These are phyloP conservation scores for Gryllus bimaculatus DNA, from an alignment of 1,140 invertebrate species.

Conservation along the genomic window DNA sequence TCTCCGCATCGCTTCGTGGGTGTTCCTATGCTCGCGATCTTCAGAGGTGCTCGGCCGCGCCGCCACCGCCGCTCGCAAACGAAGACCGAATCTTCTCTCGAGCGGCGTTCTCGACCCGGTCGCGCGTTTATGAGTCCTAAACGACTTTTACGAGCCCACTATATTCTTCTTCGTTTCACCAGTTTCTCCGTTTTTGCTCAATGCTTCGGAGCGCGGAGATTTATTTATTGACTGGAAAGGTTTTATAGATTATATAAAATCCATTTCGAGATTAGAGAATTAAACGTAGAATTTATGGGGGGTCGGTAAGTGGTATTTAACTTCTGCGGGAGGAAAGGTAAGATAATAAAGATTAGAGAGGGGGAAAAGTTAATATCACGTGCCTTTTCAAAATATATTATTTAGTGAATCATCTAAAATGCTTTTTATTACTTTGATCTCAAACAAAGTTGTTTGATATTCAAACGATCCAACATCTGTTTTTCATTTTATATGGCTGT, in stretches of 20 bases:
- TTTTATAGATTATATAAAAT: conserved; percentile 6
- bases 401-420: too few relatives aligned
- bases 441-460: too few relatives aligned
- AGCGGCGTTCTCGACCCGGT: background rate
- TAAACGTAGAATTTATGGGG: background rate
- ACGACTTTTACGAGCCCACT: background rate
- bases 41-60: background rate
- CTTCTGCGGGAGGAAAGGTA: too few relatives aligned
- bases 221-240: background rate
- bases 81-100: background rate
- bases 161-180: background rate
- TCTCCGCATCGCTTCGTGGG: background rate
- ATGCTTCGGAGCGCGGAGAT: background rate
- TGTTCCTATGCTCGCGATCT: background rate
- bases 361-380: too few relatives aligned
- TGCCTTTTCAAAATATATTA: too few relatives aligned
- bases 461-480: too few relatives aligned
- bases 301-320: too few relatives aligned
- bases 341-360: too few relatives aligned
- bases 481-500: too few relatives aligned
- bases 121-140: background rate
- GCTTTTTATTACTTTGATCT: too few relatives aligned
- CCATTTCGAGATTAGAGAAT: background rate
- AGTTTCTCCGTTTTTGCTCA: background rate
- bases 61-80: too few relatives aligned